Percentiles rank a stretch among this genome's conserved stretches.
phyloP scores from a whole-genome alignment of 2,113 vertebrate genomes.

The Panthera uncia region DNA sequence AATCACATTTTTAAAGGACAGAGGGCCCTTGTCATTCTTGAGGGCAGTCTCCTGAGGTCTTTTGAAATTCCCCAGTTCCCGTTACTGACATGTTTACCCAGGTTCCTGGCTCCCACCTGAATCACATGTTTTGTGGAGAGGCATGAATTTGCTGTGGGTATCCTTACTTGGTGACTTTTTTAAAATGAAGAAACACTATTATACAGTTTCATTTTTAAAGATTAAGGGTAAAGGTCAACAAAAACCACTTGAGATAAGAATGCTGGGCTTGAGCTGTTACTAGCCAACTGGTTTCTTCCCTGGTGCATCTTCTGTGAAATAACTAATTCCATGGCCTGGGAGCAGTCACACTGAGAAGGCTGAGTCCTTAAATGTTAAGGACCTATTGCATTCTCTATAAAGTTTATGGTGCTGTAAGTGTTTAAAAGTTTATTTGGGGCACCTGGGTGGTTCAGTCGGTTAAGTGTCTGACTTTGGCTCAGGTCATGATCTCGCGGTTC shows the following conservation, averaged over 20 bases:
- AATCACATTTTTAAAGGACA: slow-evolving; percentile 50
- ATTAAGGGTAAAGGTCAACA: not conserved
- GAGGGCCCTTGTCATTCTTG: slow-evolving; percentile 38
- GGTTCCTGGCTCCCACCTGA: not conserved
- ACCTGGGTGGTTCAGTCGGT: too few relatives aligned
- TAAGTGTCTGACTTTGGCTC: too few relatives aligned
- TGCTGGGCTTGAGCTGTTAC: not conserved
- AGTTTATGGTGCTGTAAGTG: not conserved
- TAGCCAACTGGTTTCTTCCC: not conserved
- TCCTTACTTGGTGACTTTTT: not conserved
- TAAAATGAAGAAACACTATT: not conserved
- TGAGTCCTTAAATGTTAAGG: not conserved
- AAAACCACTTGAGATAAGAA: not conserved
- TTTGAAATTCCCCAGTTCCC: not conserved
- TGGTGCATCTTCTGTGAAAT: not conserved
- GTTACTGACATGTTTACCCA: not conserved
- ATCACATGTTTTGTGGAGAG: not conserved
- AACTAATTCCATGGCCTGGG: not conserved
- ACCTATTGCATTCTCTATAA: not conserved
- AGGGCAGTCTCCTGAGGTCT: not conserved
- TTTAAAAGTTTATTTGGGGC: not conserved
- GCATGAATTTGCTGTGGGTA: not conserved
- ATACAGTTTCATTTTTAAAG: not conserved
- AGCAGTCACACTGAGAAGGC: not conserved
- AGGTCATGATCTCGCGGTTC: too few relatives aligned